Conservation (phyloP, 37 sponge, comb jelly and placozoan genomes). For the Chondrilla cf. caribensis region DNA sequence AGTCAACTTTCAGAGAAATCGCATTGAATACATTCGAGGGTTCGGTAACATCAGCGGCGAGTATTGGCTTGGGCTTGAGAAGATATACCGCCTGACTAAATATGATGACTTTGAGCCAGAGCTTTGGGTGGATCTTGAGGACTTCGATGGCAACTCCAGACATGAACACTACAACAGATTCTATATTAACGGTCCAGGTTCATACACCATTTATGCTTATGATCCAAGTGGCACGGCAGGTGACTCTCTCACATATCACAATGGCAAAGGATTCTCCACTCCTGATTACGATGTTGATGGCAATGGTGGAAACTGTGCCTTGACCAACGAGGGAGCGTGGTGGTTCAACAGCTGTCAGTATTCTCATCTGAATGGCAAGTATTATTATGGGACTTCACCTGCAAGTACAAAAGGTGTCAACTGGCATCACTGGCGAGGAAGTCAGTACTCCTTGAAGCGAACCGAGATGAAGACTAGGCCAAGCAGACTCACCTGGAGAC, state of each 20-base stretch:
- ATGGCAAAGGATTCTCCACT: conserved; percentile 14
- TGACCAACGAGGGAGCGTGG: conserved; percentile 13
- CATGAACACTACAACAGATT: conserved; percentile 12
- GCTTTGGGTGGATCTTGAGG: conserved; percentile 14
- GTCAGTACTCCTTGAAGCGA: neutral
- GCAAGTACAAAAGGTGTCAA: neutral
- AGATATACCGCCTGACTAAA: conserved; percentile 17
- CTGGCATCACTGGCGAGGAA: neutral
- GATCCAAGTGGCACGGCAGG: conserved; percentile 29
- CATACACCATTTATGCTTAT: neutral
- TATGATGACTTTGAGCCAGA: conserved; percentile 13
- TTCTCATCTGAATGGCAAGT: conserved; percentile 12
- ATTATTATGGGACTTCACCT: conserved; percentile 10
- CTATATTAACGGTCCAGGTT: neutral
- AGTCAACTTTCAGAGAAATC: conserved; percentile 21
- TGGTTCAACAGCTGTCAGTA: conserved; percentile 21
- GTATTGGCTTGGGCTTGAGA: conserved; percentile 29
- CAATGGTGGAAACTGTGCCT: conserved; percentile 21
- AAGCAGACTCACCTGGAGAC: conserved; percentile 6
- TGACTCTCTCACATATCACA: conserved; percentile 28
- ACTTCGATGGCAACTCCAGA: neutral
- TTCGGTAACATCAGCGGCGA: conserved; percentile 11
- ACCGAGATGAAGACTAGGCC: conserved; percentile 24
- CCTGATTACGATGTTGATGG: conserved; percentile 22
- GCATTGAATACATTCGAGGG: conserved; percentile 12